Conservation (phyloP, 37 sponge, comb jelly and placozoan genomes). For the Spongia lamella region DNA sequence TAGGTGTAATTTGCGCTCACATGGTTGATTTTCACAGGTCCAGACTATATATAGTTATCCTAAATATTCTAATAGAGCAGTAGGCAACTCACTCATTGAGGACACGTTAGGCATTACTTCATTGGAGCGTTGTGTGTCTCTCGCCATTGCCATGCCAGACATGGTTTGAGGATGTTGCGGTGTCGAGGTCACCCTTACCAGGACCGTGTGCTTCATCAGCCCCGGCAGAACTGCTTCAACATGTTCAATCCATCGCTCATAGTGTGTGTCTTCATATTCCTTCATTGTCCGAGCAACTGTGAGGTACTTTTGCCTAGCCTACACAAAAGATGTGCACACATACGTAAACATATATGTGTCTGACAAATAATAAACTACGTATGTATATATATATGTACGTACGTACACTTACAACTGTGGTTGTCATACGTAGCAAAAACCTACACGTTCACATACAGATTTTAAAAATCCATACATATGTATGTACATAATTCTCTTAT, state of each 20-base stretch:
- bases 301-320: constrained; percentile 87
- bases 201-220: constrained; percentile 84
- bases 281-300: constrained; percentile 93
- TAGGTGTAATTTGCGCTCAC: too few relatives aligned
- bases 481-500: too few relatives aligned
- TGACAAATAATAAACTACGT: background rate
- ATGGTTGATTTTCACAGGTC: too few relatives aligned
- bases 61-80: too few relatives aligned
- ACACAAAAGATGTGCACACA: background rate
- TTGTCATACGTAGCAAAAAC: too few relatives aligned
- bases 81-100: too few relatives aligned
- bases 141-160: background rate
- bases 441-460: too few relatives aligned
- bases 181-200: constrained; percentile 53
- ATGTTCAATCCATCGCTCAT: constrained; percentile 73
- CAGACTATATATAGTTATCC: too few relatives aligned
- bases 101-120: too few relatives aligned
- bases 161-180: constrained; percentile 26
- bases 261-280: constrained; percentile 85
- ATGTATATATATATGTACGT: background rate
- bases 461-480: too few relatives aligned
- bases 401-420: too few relatives aligned
- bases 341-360: background rate
- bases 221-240: constrained; percentile 69
- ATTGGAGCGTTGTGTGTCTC: too few relatives aligned